phyloP scores from a whole-genome alignment of 2,797 vertebrate species.

The Rhinichthys osculus region DNA sequence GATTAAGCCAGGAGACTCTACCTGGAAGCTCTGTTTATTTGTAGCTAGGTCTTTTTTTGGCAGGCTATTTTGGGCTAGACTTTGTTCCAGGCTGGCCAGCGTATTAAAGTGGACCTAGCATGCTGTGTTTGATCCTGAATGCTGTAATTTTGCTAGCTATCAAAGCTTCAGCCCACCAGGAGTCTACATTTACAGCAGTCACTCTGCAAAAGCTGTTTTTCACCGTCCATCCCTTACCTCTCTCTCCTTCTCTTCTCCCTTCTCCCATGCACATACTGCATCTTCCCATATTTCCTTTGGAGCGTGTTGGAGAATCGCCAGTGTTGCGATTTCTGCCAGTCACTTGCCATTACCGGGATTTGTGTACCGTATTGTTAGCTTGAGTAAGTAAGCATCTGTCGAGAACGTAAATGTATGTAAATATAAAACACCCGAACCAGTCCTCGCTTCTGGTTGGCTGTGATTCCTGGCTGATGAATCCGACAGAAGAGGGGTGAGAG shows the following conservation, averaged over 20 bases:
- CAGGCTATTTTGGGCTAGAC: neutral
- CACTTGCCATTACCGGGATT: constrained; percentile 31
- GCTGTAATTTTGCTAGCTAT: constrained; percentile 22
- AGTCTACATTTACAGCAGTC: constrained; percentile 28
- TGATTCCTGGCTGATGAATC: neutral
- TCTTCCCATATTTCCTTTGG: neutral
- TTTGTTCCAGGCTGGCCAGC: constrained; percentile 5
- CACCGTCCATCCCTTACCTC: neutral
- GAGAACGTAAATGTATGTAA: constrained; percentile 11
- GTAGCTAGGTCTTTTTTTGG: constrained; percentile 16
- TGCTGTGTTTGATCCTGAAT: constrained; percentile 30
- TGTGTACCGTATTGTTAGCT: constrained; percentile 16
- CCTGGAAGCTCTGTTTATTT: constrained; percentile 18
- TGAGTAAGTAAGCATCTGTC: constrained; percentile 30
- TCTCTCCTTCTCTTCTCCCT: neutral
- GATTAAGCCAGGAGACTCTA: constrained; percentile 10
- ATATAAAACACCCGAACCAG: neutral
- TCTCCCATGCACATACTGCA: neutral
- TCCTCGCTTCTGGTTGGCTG: neutral
- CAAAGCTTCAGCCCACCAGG: constrained; percentile 38
- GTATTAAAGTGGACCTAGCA: neutral
- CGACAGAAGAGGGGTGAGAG: constrained; percentile 8
- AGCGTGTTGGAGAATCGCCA: constrained; percentile 3
- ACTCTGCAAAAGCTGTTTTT: constrained; percentile 30
- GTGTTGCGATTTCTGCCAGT: constrained; percentile 20